Base-by-base conservation (phyloP, 1,140 invertebrate species). In the Philopotamus ludificatus region DNA sequence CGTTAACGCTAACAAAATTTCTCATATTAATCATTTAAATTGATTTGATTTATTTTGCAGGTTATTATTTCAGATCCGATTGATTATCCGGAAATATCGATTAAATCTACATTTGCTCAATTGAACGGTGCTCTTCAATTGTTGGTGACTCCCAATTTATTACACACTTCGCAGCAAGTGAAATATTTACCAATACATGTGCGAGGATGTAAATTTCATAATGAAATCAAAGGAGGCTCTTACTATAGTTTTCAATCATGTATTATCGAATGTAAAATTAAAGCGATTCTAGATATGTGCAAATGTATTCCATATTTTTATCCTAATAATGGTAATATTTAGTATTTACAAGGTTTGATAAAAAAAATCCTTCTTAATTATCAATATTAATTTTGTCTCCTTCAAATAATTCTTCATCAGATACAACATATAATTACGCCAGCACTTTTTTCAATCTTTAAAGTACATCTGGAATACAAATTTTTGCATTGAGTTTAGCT, bases 281-380 rank as follows among this genome's bases (percentile, higher is more conserved):
- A 57, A 12, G 34, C 54, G 1, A 57, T 57, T 20, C 42, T 2
- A 10, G 23, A 57, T 9, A 42, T 21, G 1, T 57, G 54, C 15
- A 42, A 57, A 8, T 57, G 54, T 42, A 57, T 57, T 42, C 54
- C 54, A 42, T 57, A 57, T 41, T 42, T 2, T 20, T 57, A 57
- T 57, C 54, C 34, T 7, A 57, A 57, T 21, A 21, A 28, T 42
- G 54, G 54, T 57, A 16, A 16, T 39, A n/a, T n/a, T n/a, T n/a
- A n/a, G n/a, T n/a, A n/a, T n/a, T n/a, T n/a, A n/a, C n/a, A n/a
- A n/a, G n/a, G n/a, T n/a, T n/a, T n/a, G n/a, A n/a, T n/a, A n/a
- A n/a, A n/a, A n/a, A n/a, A n/a, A n/a, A n/a, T n/a, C n/a, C n/a
- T n/a, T n/a, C n/a, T n/a, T n/a, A n/a, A n/a, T n/a, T n/a, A n/a